Percentiles rank a stretch among this genome's conserved stretches.
Conservation (phyloP, 1,140 invertebrate species). For the Apis dorsata region DNA sequence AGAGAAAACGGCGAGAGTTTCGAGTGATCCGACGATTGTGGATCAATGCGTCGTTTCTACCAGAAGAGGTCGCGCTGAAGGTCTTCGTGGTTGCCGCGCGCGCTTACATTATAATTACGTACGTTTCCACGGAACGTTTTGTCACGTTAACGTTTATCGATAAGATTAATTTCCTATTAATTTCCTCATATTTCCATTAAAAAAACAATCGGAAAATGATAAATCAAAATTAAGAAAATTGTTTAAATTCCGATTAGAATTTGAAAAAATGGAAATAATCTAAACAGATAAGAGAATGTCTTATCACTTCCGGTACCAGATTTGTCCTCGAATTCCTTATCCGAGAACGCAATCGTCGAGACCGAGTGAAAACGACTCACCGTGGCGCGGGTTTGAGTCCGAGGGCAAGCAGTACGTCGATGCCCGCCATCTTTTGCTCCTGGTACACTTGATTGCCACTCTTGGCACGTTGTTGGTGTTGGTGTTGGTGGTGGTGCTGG, state of each 20-base stretch:
- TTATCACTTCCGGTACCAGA: slow-evolving; percentile 39
- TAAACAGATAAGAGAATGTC: neutral
- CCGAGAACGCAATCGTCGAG: neutral
- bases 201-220: neutral
- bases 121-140: neutral
- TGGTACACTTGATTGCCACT: slow-evolving; percentile 46
- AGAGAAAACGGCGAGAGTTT: slow-evolving; percentile 34
- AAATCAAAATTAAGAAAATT: neutral
- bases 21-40: slow-evolving; percentile 29
- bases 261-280: neutral
- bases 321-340: slow-evolving; percentile 3
- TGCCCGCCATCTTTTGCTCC: slow-evolving; percentile 67
- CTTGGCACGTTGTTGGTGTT: slow-evolving; percentile 44
- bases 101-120: neutral
- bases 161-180: too few species aligned
- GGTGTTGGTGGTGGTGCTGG: slow-evolving; percentile 46
- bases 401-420: slow-evolving; percentile 75
- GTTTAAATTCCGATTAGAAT: neutral
- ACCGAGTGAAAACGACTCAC: slow-evolving; percentile 68
- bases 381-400: slow-evolving; percentile 74
- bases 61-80: slow-evolving; percentile 41
- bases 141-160: too few species aligned
- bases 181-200: neutral
- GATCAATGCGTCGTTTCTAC: slow-evolving; percentile 30
- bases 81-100: slow-evolving; percentile 24